Conservation (phyloP, 2,113 vertebrate genomes). For the Cyprinodon variegatus region DNA sequence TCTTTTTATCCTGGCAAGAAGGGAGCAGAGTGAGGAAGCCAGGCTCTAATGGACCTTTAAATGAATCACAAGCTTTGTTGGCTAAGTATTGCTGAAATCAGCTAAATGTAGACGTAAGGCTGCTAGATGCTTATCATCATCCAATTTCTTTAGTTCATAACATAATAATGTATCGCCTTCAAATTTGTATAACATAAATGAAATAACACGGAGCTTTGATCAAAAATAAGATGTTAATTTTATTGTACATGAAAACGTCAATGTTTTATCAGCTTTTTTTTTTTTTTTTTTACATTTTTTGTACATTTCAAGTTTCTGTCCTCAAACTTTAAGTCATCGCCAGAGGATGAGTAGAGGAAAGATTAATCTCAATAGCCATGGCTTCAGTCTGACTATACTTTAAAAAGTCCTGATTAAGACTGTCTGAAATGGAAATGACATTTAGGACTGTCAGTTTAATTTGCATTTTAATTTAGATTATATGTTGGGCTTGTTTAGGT, state of each 20-base stretch:
- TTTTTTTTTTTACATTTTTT: too few species aligned
- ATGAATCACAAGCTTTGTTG: neutral
- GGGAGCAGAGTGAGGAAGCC: neutral
- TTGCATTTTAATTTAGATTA: conserved; percentile 42
- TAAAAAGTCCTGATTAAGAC: conserved; percentile 44
- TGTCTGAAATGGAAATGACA: conserved; percentile 37
- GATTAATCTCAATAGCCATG: conserved; percentile 56
- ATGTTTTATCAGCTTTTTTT: neutral
- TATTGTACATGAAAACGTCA: too few species aligned
- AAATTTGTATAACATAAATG: neutral
- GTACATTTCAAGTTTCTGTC: neutral
- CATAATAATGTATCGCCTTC: neutral
- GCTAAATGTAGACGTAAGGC: neutral
- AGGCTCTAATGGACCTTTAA: neutral
- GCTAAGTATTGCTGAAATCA: neutral
- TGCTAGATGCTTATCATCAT: neutral
- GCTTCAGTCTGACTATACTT: conserved; percentile 41
- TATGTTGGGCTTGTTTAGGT: neutral
- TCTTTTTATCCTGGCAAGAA: conserved; percentile 2
- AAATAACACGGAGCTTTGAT: too few species aligned
- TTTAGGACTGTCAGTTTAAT: conserved; percentile 31
- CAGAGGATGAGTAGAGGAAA: neutral
- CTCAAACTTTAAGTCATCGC: conserved; percentile 30
- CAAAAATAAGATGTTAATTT: too few species aligned
- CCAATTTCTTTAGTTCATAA: too few species aligned